These are phyloP conservation scores for Anguilla pacifica DNA, from an alignment of 2,797 vertebrate species.

Conservation along the genomic window DNA sequence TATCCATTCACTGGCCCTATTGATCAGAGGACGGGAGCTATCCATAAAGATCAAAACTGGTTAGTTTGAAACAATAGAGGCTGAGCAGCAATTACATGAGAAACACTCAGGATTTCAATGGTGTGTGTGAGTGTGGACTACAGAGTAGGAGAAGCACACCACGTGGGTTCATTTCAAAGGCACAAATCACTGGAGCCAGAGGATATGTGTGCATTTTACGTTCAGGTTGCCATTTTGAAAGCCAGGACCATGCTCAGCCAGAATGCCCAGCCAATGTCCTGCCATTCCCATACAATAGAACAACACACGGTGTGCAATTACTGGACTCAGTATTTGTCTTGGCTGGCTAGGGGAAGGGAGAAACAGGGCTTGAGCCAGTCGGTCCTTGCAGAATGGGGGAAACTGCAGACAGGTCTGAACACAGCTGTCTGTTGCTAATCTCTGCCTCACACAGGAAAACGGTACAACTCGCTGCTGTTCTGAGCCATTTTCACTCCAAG, in stretches of 20 bases:
- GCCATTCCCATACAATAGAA: background rate
- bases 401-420: background rate
- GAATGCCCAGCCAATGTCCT: background rate
- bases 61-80: background rate
- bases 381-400: background rate
- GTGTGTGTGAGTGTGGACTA: background rate
- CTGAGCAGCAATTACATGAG: background rate
- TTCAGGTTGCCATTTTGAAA: slow-evolving; percentile 1
- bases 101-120: background rate
- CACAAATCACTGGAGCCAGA: background rate
- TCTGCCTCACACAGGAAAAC: background rate
- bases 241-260: background rate
- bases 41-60: background rate
- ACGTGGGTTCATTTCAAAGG: background rate
- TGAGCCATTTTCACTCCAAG: background rate
- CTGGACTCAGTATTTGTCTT: slow-evolving; percentile 2
- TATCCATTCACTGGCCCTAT: background rate
- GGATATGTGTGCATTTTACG: background rate
- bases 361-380: background rate
- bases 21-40: background rate
- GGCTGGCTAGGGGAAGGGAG: background rate
- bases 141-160: background rate
- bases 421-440: background rate
- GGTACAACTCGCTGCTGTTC: background rate
- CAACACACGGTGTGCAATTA: background rate